Conservation (phyloP, 2,797 vertebrate genomes). For the Coluber constrictor region DNA sequence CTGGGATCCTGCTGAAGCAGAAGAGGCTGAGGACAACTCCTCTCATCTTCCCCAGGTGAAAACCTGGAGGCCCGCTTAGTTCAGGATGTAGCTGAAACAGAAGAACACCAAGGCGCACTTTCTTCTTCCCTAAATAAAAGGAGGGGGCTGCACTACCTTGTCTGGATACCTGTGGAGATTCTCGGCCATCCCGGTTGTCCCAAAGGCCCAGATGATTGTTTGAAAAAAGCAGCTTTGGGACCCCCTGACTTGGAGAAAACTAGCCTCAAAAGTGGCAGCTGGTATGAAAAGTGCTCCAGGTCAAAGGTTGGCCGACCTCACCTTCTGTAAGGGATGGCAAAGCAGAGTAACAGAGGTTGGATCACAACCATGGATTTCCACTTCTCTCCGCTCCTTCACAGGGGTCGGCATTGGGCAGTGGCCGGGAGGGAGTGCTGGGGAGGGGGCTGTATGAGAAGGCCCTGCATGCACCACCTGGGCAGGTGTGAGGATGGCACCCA, state of each 20-base stretch:
- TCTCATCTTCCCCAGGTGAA: not conserved
- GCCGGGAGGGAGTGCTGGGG: not conserved
- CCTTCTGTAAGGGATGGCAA: not conserved
- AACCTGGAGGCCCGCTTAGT: not conserved
- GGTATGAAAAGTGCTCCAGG: not conserved
- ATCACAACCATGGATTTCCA: not conserved
- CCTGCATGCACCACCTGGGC: not conserved
- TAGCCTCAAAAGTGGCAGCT: not conserved
- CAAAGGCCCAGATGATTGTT: not conserved
- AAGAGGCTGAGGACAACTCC: not conserved
- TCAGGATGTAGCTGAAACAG: not conserved
- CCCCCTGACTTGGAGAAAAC: not conserved
- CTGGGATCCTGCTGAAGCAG: not conserved
- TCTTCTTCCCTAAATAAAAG: not conserved
- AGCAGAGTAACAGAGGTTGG: not conserved
- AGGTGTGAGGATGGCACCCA: not conserved
- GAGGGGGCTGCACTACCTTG: accelerated
- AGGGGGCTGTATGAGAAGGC: not conserved
- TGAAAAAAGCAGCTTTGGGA: not conserved
- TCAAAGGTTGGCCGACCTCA: not conserved
- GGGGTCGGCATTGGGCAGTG: not conserved
- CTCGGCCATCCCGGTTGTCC: not conserved
- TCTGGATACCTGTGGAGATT: not conserved
- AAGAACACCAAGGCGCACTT: not conserved
- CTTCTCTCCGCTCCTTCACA: not conserved